A percentile compares a stretch with the other conserved stretches of the same genome.
Evolutionary conservation across 2,113 vertebrate species (phyloP).

Genomic region (Ptyas mucosa): DNA sequence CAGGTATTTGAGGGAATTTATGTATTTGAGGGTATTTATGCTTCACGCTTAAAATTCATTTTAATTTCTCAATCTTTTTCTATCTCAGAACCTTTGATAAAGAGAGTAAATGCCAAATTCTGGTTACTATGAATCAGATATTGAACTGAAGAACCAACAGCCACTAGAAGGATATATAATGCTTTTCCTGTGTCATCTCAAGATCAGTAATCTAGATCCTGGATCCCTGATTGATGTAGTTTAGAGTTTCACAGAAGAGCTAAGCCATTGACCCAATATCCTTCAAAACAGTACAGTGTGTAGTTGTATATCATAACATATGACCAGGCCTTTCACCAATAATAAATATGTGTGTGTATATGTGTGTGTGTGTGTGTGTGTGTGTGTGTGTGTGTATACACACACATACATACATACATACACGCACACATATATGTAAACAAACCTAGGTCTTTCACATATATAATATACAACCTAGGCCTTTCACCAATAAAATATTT

Average conservation of each 20-base stretch:
- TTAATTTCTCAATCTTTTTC: not conserved
- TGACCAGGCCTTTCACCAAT: too few relatives aligned
- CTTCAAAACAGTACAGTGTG: not conserved
- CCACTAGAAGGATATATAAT: not conserved
- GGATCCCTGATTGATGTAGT: not conserved
- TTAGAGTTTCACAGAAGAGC: not conserved
- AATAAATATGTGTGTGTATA: too few relatives aligned
- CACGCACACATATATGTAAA: too few relatives aligned
- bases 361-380: too few relatives aligned
- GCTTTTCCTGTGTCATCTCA: not conserved
- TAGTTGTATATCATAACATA: not conserved
- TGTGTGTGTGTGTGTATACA: too few relatives aligned
- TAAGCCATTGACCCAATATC: not conserved
- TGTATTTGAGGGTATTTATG: not conserved
- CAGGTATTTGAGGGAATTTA: constrained; percentile 67
- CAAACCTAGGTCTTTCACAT: too few relatives aligned
- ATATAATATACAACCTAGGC: too few relatives aligned
- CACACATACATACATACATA: too few relatives aligned
- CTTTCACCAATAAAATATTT: not conserved
- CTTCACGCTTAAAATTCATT: not conserved
- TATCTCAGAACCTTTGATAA: not conserved
- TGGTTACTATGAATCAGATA: not conserved
- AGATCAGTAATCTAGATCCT: not conserved
- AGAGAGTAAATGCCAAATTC: not conserved
- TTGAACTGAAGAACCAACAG: not conserved